These are phyloP conservation scores for Lasaia peninsularis DNA, from an alignment of 1,140 invertebrate species.

Conservation along the genomic window DNA sequence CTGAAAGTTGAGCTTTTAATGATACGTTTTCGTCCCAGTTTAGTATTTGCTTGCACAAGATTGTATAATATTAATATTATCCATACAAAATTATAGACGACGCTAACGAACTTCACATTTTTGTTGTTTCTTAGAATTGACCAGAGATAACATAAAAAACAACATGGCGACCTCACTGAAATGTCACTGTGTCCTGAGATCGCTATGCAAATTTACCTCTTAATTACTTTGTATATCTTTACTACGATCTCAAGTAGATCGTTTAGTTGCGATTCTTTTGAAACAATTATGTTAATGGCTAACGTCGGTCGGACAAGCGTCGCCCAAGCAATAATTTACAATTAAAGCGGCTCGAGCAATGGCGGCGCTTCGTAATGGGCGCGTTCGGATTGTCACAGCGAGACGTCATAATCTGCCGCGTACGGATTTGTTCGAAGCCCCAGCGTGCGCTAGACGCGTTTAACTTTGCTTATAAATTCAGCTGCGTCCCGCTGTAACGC, in stretches of 20 bases:
- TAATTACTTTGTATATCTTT: slow-evolving; percentile 64
- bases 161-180: slow-evolving; percentile 52
- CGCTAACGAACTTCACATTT: slow-evolving; percentile 45
- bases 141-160: slow-evolving; percentile 41
- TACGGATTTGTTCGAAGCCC: slow-evolving; percentile 48
- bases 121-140: slow-evolving; percentile 56
- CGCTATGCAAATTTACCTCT: slow-evolving; percentile 65
- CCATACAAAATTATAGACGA: background rate
- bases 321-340: slow-evolving; percentile 55
- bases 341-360: slow-evolving; percentile 50
- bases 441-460: slow-evolving; percentile 35
- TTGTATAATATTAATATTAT: too few species aligned
- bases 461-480: slow-evolving; percentile 58
- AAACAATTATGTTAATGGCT: slow-evolving; percentile 70
- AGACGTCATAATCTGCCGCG: slow-evolving; percentile 62
- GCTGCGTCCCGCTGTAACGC: slow-evolving; percentile 46
- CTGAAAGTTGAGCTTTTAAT: too few species aligned
- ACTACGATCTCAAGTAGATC: slow-evolving; percentile 57
- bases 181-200: slow-evolving; percentile 46
- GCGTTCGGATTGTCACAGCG: slow-evolving; percentile 50
- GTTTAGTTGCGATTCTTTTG: slow-evolving; percentile 64
- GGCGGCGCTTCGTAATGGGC: slow-evolving; percentile 38
- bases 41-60: too few species aligned
- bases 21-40: too few species aligned
- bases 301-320: slow-evolving; percentile 35